Evolutionary conservation across 2,113 vertebrate genomes (phyloP), one percentile per base, ranked within the genome.

Genomic region (Perccottus glenii): DNA sequence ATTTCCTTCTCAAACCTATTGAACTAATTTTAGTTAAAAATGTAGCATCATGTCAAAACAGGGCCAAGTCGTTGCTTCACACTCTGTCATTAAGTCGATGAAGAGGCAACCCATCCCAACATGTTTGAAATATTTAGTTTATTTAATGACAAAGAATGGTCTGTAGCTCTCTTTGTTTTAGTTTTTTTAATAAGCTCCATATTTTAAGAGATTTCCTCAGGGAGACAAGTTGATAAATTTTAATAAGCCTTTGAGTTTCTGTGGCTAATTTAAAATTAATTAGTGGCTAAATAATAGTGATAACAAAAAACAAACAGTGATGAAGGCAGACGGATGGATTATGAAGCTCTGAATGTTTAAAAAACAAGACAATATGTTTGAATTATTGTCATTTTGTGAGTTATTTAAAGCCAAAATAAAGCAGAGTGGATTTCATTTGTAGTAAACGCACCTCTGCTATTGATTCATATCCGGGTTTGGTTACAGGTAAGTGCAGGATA

Each of bases 391-490:
- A 8, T 43, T 46, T 46, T 11, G 4, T 8, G 7, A 1, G 12
- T 65, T n/a, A 53, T 60, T 14, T 46, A 5, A 2, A 27, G 9
- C 6, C 2, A 15, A 16, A 55, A 40, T 6, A 11, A 15, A 1
- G 48, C 3, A 9, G 1, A 5, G 1, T 10, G 16, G 7, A 47
- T 61, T 66, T 0, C 9, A 51, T 56, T 63, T 64, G 1, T 43
- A 66, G 56, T 19, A 63, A 49, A 55, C 1, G 66, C 32, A 43
- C 42, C 44, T 15, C 33, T n/a, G 11, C 56, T 33, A 58, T 38
- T 42, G 60, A 57, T 58, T 74, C 58, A 56, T 40, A 42, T 70
- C 59, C 61, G 66, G 58, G 40, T 64, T 51, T 9, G 43, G n/a
- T 58, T 27, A 16, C 45, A 61, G 60, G 52, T 52, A 66, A 80